A percentile compares a stretch with the other conserved stretches of the same genome.
Evolutionary conservation across 2,888 invertebrate species (phyloP).

Genomic region (Plebejus argus): DNA sequence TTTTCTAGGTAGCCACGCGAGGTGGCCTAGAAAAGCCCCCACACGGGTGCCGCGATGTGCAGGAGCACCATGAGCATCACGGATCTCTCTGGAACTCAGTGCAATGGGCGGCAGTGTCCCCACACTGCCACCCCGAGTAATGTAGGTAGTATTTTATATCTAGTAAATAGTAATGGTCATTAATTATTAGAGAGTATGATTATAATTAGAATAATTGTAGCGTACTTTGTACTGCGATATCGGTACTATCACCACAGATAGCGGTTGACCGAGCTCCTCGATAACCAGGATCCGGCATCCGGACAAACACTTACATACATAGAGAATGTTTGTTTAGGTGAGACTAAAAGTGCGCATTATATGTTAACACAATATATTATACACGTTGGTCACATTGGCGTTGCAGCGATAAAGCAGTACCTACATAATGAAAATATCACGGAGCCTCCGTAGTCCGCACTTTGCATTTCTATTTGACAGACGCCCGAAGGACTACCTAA

Average conservation of each 20-base stretch:
- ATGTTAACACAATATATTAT: background rate
- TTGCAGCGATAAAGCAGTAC: background rate
- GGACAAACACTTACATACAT: constrained; percentile 42
- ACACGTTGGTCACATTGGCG: background rate
- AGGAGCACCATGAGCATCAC: too few species aligned
- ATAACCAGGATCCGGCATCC: constrained; percentile 49
- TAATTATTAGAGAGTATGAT: constrained; percentile 31
- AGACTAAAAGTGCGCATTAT: background rate
- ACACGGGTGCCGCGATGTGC: too few species aligned
- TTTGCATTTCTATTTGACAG: too few species aligned
- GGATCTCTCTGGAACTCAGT: too few species aligned
- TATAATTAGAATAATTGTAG: constrained; percentile 41
- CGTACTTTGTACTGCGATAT: constrained; percentile 47
- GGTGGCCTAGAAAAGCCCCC: too few species aligned
- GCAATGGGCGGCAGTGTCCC: too few species aligned
- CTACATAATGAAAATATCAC: background rate
- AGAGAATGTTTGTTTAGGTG: background rate
- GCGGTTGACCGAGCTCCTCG: constrained; percentile 53
- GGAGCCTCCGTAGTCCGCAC: too few species aligned
- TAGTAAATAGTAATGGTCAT: background rate
- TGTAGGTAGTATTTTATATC: too few species aligned
- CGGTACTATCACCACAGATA: constrained; percentile 53
- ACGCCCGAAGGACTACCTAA: background rate
- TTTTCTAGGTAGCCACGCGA: too few species aligned
- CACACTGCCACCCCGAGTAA: too few species aligned